A percentile compares a stretch with the other conserved stretches of the same genome.
Evolutionary conservation across 1,140 invertebrate species (phyloP).

Genomic region (Hestina assimilis): DNA sequence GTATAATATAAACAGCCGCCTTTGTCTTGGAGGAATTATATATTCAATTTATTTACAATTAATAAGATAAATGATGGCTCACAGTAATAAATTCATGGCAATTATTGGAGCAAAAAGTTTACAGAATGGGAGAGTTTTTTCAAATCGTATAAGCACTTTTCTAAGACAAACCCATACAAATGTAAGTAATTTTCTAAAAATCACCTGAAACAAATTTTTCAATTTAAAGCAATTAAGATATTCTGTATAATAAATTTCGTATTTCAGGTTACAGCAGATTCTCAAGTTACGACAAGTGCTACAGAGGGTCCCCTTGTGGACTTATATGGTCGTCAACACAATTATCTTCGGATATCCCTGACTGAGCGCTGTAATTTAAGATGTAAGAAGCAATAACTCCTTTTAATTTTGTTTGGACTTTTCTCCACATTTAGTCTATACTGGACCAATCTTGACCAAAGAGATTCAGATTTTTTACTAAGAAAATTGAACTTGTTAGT

Average conservation of each 20-base stretch:
- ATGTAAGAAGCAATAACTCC: no score
- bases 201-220: neutral
- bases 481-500: no score
- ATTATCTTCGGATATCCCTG: slow-evolving; percentile 96
- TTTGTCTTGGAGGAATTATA: no score
- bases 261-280: neutral
- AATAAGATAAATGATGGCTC: neutral
- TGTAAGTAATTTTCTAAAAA: neutral
- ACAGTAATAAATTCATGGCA: neutral
- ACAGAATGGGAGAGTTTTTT: neutral
- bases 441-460: no score
- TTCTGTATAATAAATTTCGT: neutral
- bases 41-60: neutral
- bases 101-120: neutral
- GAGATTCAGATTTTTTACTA: no score
- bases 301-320: slow-evolving; percentile 82
- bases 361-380: slow-evolving; percentile 97
- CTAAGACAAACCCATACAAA: neutral
- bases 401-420: no score
- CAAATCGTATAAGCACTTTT: neutral
- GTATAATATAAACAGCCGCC: neutral
- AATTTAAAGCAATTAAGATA: neutral
- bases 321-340: slow-evolving; percentile 92
- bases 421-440: no score
- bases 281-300: neutral